Conservation (phyloP, 1,140 invertebrate genomes). For the Capitella teleta region DNA sequence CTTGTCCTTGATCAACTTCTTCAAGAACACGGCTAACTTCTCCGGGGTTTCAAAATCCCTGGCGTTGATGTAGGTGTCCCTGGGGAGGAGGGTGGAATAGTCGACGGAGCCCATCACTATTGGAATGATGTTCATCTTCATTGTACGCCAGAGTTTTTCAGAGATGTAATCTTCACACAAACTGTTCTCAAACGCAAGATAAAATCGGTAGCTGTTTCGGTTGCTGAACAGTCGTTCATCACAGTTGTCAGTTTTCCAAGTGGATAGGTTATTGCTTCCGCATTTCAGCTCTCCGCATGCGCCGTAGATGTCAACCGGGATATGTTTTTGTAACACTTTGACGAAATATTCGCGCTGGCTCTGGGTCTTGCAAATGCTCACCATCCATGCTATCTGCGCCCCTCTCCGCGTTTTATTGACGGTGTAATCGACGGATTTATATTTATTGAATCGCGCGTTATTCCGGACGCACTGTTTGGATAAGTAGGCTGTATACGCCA, state of each 20-base stretch:
- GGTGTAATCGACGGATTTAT: too few species aligned
- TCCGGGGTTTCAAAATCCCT: too few species aligned
- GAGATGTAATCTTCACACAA: slow-evolving; percentile 45
- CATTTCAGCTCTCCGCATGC: slow-evolving; percentile 9
- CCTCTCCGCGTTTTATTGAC: slow-evolving; percentile 37
- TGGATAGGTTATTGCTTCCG: slow-evolving; percentile 4
- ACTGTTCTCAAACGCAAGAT: slow-evolving; percentile 68
- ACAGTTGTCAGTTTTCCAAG: not conserved
- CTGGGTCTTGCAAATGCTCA: slow-evolving; percentile 48
- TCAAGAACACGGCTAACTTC: too few species aligned
- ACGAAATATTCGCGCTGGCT: slow-evolving; percentile 49
- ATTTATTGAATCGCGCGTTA: not conserved
- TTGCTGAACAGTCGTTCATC: slow-evolving; percentile 78
- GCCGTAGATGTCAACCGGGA: slow-evolving; percentile 59
- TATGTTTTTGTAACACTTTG: slow-evolving; percentile 43
- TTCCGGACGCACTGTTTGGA: too few species aligned
- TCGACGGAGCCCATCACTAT: too few species aligned
- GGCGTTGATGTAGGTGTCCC: too few species aligned
- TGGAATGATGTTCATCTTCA: slow-evolving; percentile 25
- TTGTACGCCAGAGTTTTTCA: slow-evolving; percentile 46
- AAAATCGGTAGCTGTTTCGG: slow-evolving; percentile 91
- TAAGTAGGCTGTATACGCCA: too few species aligned
- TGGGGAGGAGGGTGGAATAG: too few species aligned
- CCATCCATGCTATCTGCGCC: slow-evolving; percentile 39
- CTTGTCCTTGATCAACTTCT: too few species aligned